These are phyloP conservation scores for Neodiprion lecontei DNA, from an alignment of 1,140 invertebrate genomes.

Conservation along the genomic window DNA sequence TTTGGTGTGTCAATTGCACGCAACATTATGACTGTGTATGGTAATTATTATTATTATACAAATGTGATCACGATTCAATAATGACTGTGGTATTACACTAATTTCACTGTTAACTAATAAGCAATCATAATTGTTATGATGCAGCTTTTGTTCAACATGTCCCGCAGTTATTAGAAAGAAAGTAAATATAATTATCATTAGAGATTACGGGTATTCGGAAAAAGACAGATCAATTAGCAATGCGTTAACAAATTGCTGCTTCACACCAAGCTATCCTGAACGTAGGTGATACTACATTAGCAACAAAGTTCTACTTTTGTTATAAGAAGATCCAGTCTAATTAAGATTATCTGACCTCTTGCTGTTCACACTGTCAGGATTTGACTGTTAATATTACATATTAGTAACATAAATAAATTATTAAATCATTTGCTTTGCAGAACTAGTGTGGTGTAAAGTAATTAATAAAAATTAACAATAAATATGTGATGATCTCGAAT, in stretches of 20 bases:
- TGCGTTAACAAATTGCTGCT: background rate
- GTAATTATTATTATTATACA: constrained; percentile 14
- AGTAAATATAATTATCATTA: background rate
- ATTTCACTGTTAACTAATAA: background rate
- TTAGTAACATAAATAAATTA: constrained; percentile 5
- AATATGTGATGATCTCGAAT: background rate
- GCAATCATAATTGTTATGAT: background rate
- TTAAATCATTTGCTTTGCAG: constrained; percentile 1
- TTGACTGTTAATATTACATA: background rate
- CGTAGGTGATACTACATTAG: background rate
- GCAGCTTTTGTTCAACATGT: background rate
- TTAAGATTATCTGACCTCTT: background rate
- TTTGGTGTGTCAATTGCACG: constrained; percentile 40
- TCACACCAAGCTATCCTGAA: background rate
- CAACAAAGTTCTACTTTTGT: background rate
- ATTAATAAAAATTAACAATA: background rate
- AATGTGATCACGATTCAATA: background rate
- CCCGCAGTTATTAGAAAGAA: background rate
- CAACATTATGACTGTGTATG: constrained; percentile 30
- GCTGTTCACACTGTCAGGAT: background rate
- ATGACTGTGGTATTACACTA: background rate
- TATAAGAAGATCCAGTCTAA: background rate
- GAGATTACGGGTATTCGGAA: background rate
- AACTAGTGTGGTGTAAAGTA: constrained; percentile 2
- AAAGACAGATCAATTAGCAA: background rate